Evolutionary conservation across 2,888 invertebrate genomes (phyloP).

Genomic region (Sepioteuthis lessoniana): DNA sequence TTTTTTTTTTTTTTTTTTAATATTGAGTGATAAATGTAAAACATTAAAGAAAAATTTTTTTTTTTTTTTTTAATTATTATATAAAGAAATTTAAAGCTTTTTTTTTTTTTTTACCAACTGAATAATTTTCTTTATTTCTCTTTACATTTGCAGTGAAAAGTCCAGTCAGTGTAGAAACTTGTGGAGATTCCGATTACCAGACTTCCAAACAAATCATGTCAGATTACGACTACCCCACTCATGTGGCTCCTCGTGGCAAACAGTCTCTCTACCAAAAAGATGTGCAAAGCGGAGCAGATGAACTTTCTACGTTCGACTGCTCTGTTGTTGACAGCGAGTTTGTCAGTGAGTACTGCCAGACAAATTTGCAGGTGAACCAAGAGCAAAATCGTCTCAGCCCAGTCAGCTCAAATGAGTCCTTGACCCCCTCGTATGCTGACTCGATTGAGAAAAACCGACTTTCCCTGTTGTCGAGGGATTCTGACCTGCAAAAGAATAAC

Average conservation of each 20-base stretch:
- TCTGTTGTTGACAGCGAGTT: conserved; percentile 72
- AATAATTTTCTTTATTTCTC: neutral
- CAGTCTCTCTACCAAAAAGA: conserved; percentile 35
- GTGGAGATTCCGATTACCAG: conserved; percentile 45
- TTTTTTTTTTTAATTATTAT: neutral
- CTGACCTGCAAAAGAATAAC: conserved; percentile 58
- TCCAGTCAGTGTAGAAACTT: conserved; percentile 41
- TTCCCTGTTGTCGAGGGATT: conserved; percentile 64
- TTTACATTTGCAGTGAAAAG: neutral
- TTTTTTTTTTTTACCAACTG: neutral
- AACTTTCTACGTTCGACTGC: conserved; percentile 70
- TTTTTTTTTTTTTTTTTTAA: too few species aligned
- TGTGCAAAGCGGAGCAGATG: conserved; percentile 56
- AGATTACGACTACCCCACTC: conserved; percentile 42
- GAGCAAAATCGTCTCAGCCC: conserved; percentile 61
- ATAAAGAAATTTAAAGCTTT: neutral
- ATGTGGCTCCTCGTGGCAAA: conserved; percentile 4
- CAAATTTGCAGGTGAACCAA: conserved; percentile 59
- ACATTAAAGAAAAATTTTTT: neutral
- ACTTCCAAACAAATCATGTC: conserved; percentile 42
- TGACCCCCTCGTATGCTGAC: conserved; percentile 53
- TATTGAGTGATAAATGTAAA: neutral
- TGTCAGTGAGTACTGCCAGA: conserved; percentile 68
- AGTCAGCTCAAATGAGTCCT: conserved; percentile 61
- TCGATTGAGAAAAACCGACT: conserved; percentile 58